These are phyloP conservation scores for Dipus sagitta DNA, from an alignment of 2,797 vertebrate genomes.

Conservation along the genomic window DNA sequence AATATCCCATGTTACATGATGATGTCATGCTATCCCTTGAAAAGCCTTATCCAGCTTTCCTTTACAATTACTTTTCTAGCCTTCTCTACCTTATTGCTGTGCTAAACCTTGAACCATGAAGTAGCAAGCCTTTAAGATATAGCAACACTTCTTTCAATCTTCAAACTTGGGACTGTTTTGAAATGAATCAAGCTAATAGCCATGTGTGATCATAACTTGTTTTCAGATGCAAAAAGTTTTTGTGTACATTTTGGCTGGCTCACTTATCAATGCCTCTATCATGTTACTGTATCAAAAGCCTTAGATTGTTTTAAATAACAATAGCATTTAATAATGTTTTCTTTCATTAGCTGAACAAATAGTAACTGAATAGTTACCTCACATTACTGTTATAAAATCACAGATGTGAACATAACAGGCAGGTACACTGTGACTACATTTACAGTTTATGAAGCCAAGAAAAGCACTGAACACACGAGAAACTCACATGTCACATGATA, in stretches of 20 bases:
- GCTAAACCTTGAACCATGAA: background rate
- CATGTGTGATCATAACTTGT: background rate
- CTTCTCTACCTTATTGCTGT: background rate
- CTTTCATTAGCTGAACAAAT: background rate
- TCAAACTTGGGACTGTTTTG: background rate
- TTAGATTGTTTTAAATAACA: background rate
- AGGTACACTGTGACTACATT: background rate
- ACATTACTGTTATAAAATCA: background rate
- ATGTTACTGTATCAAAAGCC: background rate
- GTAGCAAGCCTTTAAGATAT: background rate
- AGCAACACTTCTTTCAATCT: background rate
- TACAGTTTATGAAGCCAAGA: background rate
- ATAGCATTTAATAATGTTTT: background rate
- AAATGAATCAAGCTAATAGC: background rate
- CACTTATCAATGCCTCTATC: background rate
- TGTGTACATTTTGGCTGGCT: background rate
- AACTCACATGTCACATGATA: background rate
- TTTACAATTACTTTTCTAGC: background rate
- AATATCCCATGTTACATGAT: background rate
- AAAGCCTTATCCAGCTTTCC: conserved; percentile 8
- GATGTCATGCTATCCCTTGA: background rate
- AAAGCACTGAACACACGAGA: background rate
- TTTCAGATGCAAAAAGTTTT: background rate
- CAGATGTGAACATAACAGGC: background rate
- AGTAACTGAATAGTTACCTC: background rate